Percentiles rank a stretch among this genome's conserved stretches.
Evolutionary conservation across 2,888 invertebrate species (phyloP).

Genomic region (Spodoptera picta): DNA sequence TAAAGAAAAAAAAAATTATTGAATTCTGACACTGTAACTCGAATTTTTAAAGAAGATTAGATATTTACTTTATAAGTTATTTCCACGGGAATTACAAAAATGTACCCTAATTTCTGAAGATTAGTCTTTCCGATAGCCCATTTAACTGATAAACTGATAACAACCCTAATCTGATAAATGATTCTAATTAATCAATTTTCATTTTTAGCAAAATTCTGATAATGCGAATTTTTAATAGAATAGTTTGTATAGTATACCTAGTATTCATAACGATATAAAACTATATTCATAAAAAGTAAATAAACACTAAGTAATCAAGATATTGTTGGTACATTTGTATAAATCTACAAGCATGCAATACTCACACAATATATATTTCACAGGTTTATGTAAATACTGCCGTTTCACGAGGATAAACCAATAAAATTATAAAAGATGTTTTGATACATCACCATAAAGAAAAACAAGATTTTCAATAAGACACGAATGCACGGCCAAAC

Average conservation of each 20-base stretch:
- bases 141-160: constrained; percentile 21
- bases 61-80: no score
- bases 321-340: constrained; percentile 30
- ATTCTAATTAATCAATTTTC: not conserved
- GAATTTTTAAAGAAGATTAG: no score
- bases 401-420: constrained; percentile 27
- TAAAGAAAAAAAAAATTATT: no score
- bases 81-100: no score
- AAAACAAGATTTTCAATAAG: constrained; percentile 36
- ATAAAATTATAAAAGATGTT: constrained; percentile 44
- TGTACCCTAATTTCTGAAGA: not conserved
- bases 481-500: constrained; percentile 43
- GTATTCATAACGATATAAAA: no score
- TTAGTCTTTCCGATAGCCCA: not conserved
- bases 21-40: no score
- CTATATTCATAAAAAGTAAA: constrained; percentile 7
- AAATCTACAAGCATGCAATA: constrained; percentile 8
- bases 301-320: constrained; percentile 10
- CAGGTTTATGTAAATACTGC: constrained; percentile 19
- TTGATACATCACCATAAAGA: constrained; percentile 37
- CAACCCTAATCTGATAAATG: constrained; percentile 10
- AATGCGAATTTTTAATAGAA: no score
- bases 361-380: constrained; percentile 35
- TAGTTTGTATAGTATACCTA: no score
- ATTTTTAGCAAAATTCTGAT: no score